These are phyloP conservation scores for Zingel zingel DNA, from an alignment of 2,113 vertebrate genomes.

Conservation along the genomic window DNA sequence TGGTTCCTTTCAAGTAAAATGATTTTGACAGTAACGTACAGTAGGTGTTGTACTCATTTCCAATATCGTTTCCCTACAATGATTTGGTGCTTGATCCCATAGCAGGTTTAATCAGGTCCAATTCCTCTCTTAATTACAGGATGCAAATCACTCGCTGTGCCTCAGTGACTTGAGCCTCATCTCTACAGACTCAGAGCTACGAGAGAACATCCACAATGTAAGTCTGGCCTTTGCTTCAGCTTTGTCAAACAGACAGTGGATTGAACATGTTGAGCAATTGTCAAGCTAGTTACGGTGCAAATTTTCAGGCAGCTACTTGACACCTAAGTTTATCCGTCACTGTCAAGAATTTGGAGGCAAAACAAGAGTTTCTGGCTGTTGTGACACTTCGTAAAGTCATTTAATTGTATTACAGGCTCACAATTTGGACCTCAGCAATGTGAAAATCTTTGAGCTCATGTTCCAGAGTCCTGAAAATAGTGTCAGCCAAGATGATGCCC, in stretches of 20 bases:
- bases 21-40: neutral
- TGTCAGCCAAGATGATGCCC: constrained; percentile 88
- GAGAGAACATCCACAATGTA: constrained; percentile 92
- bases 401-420: constrained; percentile 82
- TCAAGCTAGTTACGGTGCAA: neutral
- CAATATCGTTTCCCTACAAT: neutral
- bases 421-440: constrained; percentile 91
- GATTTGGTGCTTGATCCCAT: constrained; percentile 19
- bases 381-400: neutral
- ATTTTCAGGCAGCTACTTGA: neutral
- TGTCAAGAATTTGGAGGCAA: neutral
- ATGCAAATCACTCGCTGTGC: constrained; percentile 97
- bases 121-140: constrained; percentile 82
- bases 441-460: constrained; percentile 96
- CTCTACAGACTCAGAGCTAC: constrained; percentile 94
- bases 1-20: neutral
- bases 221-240: constrained; percentile 69
- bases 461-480: constrained; percentile 95
- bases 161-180: constrained; percentile 97
- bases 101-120: constrained; percentile 23
- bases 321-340: neutral
- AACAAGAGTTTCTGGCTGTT: neutral
- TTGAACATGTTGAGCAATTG: neutral
- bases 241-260: neutral
- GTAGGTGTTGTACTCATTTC: neutral